Base-by-base conservation (phyloP, 53 echinoderm and acorn worm species). In the Apostichopus leukothele region DNA sequence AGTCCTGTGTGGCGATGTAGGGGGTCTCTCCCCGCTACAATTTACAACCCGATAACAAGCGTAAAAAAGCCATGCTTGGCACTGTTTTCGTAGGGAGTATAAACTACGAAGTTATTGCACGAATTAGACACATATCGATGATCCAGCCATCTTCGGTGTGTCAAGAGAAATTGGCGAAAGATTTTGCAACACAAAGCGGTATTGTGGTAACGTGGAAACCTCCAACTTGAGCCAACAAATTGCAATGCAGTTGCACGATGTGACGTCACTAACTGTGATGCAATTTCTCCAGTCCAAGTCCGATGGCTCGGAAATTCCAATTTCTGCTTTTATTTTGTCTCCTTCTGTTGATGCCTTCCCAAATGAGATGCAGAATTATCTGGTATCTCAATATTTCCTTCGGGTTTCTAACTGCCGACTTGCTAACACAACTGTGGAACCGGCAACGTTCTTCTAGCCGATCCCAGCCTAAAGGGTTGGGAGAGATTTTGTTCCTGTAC, bases 401-500 rank as follows among this genome's bases (percentile, higher is more conserved):
- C 50, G 85, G 85, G 10, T 68, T 85, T 85, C 67, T 51, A n/a
- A 67, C 67, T 85, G 85, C 85, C 85, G 85, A 85, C 50, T 85
- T 85, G 85, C 50, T 63, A 63, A 60, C 85, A 85, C 19, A 85
- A 12, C 67, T 67, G 10, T 50, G 67, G 85, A 50, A 85, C 67
- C 85, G 85, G 85, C 85, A 22, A 85, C 7, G 85, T 67, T 85
- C 11, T 76, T 85, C 23, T 12, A 63, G 85, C 85, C 85, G 85
- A 85, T 85, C 85, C 85, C 85, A 85, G 67, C 85, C 85, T 85
- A 85, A 85, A 85, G 85, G 85, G 85, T 85, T 85, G 85, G 85
- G 85, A 85, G 60, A 85, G 85, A 67, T 85, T 9, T 67, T 14
- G 25, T 23, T 85, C 60, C 67, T 60, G 67, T 85, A 27, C 66